Conservation (phyloP, 2,797 vertebrate species). For the Nothura maculosa region DNA sequence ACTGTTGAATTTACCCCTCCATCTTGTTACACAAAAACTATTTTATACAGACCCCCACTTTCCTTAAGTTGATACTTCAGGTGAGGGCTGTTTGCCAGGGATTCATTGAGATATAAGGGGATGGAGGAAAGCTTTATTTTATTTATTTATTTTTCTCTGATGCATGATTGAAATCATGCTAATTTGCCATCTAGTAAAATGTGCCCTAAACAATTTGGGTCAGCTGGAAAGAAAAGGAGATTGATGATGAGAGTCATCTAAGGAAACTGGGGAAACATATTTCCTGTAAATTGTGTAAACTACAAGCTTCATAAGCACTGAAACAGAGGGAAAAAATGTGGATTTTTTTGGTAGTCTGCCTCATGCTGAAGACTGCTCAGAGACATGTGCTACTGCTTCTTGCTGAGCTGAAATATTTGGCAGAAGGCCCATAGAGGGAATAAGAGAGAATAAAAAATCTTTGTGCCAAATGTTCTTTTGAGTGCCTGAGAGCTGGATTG, state of each 20-base stretch:
- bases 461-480: conserved; percentile 66
- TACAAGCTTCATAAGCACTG: conserved; percentile 1
- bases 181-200: neutral
- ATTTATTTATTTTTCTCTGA: neutral
- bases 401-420: conserved; percentile 54
- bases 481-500: conserved; percentile 55
- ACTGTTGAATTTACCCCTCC: neutral
- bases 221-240: conserved; percentile 26
- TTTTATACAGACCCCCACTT: neutral
- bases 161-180: neutral
- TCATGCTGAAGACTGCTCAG: conserved; percentile 40
- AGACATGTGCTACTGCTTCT: conserved; percentile 52
- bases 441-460: conserved; percentile 51
- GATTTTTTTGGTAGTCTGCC: conserved; percentile 17
- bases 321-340: neutral
- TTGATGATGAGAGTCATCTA: conserved; percentile 3
- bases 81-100: neutral
- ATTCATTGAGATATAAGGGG: neutral
- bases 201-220: neutral
- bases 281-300: conserved; percentile 4
- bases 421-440: conserved; percentile 40
- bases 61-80: neutral
- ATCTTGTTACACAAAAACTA: neutral
- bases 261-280: neutral
- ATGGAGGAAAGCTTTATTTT: neutral